Base-by-base conservation (phyloP, 2,888 invertebrate genomes). In the Agonum fuliginosum region DNA sequence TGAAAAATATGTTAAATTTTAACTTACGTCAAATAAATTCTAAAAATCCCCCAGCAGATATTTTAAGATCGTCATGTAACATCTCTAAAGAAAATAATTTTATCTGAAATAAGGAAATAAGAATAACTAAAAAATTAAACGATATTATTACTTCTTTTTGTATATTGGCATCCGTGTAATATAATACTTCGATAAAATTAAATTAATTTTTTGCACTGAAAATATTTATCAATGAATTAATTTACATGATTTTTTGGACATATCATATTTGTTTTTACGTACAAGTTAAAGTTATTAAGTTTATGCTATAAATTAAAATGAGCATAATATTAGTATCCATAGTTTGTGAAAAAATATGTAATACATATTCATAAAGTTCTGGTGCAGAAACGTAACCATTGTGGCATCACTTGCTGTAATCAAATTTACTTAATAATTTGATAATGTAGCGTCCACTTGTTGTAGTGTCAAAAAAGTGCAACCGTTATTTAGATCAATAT, bases 111-210 rank as follows among this genome's bases (percentile, higher is more conserved):
- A n/a, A n/a, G n/a, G n/a, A n/a, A n/a, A n/a, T n/a, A n/a, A n/a
- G n/a, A n/a, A n/a, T n/a, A 8, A 30, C 30, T 8, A 30, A 2
- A 30, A 30, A 30, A 8, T 30, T 30, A 30, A n/a, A n/a, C n/a
- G n/a, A 30, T 30, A 30, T 30, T 8, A 30, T 8, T 37, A 37
- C 37, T 37, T 37, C 37, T 37, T n/a, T 10, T 37, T 3, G 10
- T 10, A 37, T 24, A 24, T 22, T 12, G 1, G 12, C 6, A 24
- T 51, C 12, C 2, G n/a, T 24, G 24, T 12, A 10, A 24, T 1
- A 10, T 54, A n/a, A 22, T 24, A 54, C 24, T 22, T 24, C 3
- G n/a, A 22, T n/a, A 54, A 54, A 54, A 54, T 54, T n/a, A 54
- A 24, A 4, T 54, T 22, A 24, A n/a, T n/a, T 22, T 54, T 5